These are phyloP conservation scores for Mirounga angustirostris DNA, from an alignment of 2,113 vertebrate species.

Conservation along the genomic window DNA sequence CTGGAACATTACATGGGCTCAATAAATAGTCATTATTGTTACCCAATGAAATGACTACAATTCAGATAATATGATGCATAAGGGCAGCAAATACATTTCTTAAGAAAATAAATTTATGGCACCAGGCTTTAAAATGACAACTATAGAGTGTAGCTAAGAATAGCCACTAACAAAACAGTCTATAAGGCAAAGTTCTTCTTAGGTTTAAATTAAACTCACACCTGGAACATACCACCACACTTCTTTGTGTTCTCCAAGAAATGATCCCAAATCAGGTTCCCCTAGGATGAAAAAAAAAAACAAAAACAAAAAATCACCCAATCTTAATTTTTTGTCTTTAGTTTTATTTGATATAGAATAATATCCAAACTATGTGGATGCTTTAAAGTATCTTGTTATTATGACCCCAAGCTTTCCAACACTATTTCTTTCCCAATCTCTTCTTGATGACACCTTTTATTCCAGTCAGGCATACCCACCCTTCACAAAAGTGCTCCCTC, in stretches of 20 bases:
- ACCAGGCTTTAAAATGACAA: slow-evolving; percentile 68
- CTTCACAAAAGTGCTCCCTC: background rate
- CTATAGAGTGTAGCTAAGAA: slow-evolving; percentile 47
- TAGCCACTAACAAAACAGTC: slow-evolving; percentile 51
- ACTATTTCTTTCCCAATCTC: slow-evolving; percentile 8
- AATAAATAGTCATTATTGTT: slow-evolving; percentile 62
- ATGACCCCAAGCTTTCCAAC: slow-evolving; percentile 18
- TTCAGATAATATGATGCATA: slow-evolving; percentile 5
- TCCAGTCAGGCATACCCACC: background rate
- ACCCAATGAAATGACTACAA: slow-evolving; percentile 51
- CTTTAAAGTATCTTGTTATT: slow-evolving; percentile 43
- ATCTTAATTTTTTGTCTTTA: slow-evolving; percentile 73
- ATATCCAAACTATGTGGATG: slow-evolving; percentile 9
- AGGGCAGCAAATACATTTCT: slow-evolving; percentile 52
- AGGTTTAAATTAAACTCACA: slow-evolving; percentile 75
- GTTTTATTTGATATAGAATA: slow-evolving; percentile 72
- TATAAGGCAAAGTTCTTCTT: slow-evolving; percentile 53
- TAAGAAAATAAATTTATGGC: slow-evolving; percentile 50
- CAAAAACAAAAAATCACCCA: slow-evolving; percentile 64
- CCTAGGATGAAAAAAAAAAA: slow-evolving; percentile 74
- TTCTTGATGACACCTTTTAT: background rate
- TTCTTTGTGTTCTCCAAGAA: slow-evolving; percentile 78
- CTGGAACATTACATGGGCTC: slow-evolving; percentile 25
- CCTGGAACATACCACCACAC: slow-evolving; percentile 77
- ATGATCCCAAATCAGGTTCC: slow-evolving; percentile 74